These are phyloP conservation scores for Barnardius zonarius DNA, from an alignment of 2,113 vertebrate genomes.

Conservation along the genomic window DNA sequence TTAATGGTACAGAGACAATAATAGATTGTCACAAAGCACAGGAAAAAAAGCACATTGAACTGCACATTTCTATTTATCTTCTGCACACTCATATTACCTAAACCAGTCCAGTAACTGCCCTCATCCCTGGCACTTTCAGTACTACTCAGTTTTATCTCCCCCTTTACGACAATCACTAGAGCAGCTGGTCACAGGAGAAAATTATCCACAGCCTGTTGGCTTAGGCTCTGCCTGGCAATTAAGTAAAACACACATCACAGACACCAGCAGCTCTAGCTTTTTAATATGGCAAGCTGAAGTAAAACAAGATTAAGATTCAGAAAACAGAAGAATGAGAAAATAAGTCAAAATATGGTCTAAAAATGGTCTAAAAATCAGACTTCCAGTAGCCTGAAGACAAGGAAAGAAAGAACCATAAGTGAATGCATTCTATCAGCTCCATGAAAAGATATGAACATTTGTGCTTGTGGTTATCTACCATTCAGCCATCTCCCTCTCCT, in stretches of 20 bases:
- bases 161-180: not conserved
- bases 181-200: not conserved
- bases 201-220: not conserved
- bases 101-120: not conserved
- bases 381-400: not conserved
- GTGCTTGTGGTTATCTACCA: not conserved
- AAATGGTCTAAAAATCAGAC: not conserved
- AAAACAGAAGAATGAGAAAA: not conserved
- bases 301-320: not conserved
- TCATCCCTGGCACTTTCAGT: not conserved
- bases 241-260: not conserved
- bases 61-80: not conserved
- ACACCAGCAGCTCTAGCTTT: not conserved
- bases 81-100: not conserved
- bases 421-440: not conserved
- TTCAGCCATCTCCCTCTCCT: not conserved
- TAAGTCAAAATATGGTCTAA: not conserved
- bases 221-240: not conserved
- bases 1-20: not conserved
- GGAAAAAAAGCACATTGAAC: not conserved
- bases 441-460: not conserved
- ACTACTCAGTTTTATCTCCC: not conserved
- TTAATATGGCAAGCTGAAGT: not conserved
- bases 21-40: not conserved
- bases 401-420: not conserved